Conservation (phyloP, 2,888 invertebrate genomes). For the Tethea ocularis region DNA sequence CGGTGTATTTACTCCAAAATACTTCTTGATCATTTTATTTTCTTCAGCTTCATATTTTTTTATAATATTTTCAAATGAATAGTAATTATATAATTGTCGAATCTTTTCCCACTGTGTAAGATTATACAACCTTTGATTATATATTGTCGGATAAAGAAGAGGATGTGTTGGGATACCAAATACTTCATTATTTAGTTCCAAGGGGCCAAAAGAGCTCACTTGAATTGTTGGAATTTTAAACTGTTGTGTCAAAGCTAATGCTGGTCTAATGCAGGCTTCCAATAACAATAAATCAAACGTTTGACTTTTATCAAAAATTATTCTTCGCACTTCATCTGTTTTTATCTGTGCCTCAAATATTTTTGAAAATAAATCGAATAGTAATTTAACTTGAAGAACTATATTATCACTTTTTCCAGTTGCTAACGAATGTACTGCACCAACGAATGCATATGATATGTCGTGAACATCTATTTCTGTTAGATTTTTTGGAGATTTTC, state of each 20-base stretch:
- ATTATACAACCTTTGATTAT: slow-evolving; percentile 33
- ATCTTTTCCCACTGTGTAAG: slow-evolving; percentile 46
- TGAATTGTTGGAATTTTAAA: slow-evolving; percentile 53
- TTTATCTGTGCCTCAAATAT: slow-evolving; percentile 17
- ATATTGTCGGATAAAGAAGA: slow-evolving; percentile 36
- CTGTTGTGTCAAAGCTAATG: slow-evolving; percentile 41
- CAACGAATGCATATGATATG: slow-evolving; percentile 31
- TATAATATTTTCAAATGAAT: slow-evolving; percentile 17
- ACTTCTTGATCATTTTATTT: slow-evolving; percentile 24
- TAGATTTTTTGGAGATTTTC: slow-evolving; percentile 38
- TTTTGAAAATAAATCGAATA: slow-evolving; percentile 14
- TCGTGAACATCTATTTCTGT: slow-evolving; percentile 56
- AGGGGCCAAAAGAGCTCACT: slow-evolving; percentile 48
- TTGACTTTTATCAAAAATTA: slow-evolving; percentile 24
- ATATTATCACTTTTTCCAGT: not conserved
- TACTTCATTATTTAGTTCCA: slow-evolving; percentile 25
- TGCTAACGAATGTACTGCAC: not conserved
- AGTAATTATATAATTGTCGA: slow-evolving; percentile 24
- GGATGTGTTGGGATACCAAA: slow-evolving; percentile 45
- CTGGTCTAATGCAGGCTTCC: slow-evolving; percentile 41
- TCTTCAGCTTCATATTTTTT: slow-evolving; percentile 20
- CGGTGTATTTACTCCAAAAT: slow-evolving; percentile 41
- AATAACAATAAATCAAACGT: slow-evolving; percentile 49
- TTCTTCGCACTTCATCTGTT: slow-evolving; percentile 11
- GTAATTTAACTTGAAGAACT: not conserved